Evolutionary conservation across 2,888 invertebrate genomes (phyloP), one percentile per base, ranked within the genome.

Genomic region (Bugula neritina): DNA sequence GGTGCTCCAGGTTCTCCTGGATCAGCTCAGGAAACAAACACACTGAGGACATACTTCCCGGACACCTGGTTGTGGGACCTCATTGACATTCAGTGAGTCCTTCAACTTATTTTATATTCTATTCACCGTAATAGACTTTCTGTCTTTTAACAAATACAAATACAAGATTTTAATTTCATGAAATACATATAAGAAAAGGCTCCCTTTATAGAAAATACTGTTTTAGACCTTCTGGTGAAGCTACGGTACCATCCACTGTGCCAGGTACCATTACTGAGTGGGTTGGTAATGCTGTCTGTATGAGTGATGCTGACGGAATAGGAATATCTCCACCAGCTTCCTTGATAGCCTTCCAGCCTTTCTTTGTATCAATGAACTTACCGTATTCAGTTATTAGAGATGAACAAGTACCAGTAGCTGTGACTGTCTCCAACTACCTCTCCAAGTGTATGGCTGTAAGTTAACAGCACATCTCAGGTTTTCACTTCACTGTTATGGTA

Each of bases 351-450:
- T 91, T 91, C 82, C 90, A 91, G 73, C 90, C 90, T 3, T 90
- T 91, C 83, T 92, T 91, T 84, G 86, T 91, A 31, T 90, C 91
- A 76, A 88, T 90, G 43, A 87, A 89, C 72, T 84, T 89, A 25
- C 90, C 91, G 0, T 88, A 88, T 73, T 88, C 89, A 0, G 86
- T 91, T 0, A 88, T 89, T 72, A 86, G 89, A 0, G 89, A 89
- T 0, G 91, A 91, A 83, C 83, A 86, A 23, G 83, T 90, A 34
- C 87, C 89, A 69, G 82, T 91, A 70, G 87, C 88, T 74, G 89
- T 90, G 25, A 87, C 90, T 0, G 86, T 91, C 58, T 91, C 89
- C 84, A 92, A 91, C 83, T 91, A 91, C 79, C 84, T 90, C 77
- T 87, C 88, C 72, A 87, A 90, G 75, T 88, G 88, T 69, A 82